phyloP scores from a whole-genome alignment of 2,797 vertebrate genomes.

The Merluccius polli region DNA sequence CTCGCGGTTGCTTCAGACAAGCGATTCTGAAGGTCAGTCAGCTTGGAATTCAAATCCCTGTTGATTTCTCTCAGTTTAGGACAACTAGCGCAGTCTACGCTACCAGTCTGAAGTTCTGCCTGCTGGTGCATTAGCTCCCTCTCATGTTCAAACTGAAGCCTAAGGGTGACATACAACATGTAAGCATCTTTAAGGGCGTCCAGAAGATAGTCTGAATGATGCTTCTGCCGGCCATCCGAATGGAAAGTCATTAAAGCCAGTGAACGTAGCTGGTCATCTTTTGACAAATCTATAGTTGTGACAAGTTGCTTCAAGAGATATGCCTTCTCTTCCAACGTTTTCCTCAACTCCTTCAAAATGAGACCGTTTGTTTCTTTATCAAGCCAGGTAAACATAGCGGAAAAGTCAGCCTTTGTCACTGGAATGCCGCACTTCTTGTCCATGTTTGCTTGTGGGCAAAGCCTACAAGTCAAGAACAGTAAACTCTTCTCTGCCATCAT shows the following conservation, averaged over 20 bases:
- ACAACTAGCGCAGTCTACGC: conserved; percentile 58
- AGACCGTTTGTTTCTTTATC: conserved; percentile 52
- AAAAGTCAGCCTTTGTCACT: conserved; percentile 25
- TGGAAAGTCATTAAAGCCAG: conserved; percentile 49
- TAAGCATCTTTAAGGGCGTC: conserved; percentile 68
- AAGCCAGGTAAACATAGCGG: conserved; percentile 46
- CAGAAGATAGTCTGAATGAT: conserved; percentile 53
- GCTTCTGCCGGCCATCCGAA: conserved; percentile 37
- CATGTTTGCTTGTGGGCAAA: conserved; percentile 35
- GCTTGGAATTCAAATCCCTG: conserved; percentile 53
- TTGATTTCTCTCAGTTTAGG: conserved; percentile 56
- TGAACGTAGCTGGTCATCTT: conserved; percentile 55
- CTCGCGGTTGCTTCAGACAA: conserved; percentile 34
- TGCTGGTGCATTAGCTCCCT: conserved; percentile 39
- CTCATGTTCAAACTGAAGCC: conserved; percentile 54
- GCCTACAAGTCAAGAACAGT: conserved; percentile 49
- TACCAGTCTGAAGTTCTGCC: conserved; percentile 18
- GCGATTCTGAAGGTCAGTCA: conserved; percentile 52
- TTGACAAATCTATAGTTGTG: conserved; percentile 43
- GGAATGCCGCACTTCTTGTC: conserved; percentile 24
- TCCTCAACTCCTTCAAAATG: conserved; percentile 58
- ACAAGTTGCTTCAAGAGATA: conserved; percentile 54
- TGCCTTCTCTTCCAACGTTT: conserved; percentile 59
- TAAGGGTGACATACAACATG: conserved; percentile 58
- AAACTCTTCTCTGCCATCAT: conserved; percentile 62